phyloP scores from a whole-genome alignment of 2,113 vertebrate species.

The Bos javanicus region DNA sequence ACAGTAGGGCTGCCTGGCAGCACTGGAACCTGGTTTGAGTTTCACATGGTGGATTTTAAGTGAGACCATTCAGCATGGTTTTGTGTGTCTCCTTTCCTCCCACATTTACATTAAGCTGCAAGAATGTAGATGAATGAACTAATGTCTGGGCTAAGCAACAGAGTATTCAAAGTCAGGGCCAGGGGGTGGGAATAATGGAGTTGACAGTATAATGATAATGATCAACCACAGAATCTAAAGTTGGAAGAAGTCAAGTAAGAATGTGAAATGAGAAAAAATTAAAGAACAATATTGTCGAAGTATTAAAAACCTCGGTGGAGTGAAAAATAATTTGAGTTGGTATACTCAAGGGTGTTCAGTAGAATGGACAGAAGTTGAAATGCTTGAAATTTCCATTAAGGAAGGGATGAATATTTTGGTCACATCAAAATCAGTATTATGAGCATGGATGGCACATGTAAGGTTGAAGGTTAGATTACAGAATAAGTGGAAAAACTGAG shows the following conservation, averaged over 20 bases:
- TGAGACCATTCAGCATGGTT: background rate
- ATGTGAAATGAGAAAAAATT: background rate
- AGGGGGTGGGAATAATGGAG: background rate
- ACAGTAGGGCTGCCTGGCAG: background rate
- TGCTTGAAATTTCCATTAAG: background rate
- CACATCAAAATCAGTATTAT: background rate
- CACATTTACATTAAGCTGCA: background rate
- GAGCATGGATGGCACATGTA: background rate
- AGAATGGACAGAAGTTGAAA: background rate
- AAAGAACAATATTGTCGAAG: background rate
- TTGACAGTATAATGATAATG: background rate
- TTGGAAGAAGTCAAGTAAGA: background rate
- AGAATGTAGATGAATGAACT: background rate
- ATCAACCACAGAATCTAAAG: background rate
- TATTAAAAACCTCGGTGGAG: background rate
- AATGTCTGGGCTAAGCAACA: background rate
- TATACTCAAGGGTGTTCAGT: background rate
- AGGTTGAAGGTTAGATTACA: background rate
- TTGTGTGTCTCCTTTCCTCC: background rate
- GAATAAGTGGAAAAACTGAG: background rate
- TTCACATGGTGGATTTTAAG: background rate
- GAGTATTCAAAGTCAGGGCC: background rate
- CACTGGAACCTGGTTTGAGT: background rate
- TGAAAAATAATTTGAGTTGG: background rate
- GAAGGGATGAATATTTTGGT: background rate